Evolutionary conservation across 1,140 invertebrate genomes (phyloP).

Genomic region (Anadara kagoshimensis): DNA sequence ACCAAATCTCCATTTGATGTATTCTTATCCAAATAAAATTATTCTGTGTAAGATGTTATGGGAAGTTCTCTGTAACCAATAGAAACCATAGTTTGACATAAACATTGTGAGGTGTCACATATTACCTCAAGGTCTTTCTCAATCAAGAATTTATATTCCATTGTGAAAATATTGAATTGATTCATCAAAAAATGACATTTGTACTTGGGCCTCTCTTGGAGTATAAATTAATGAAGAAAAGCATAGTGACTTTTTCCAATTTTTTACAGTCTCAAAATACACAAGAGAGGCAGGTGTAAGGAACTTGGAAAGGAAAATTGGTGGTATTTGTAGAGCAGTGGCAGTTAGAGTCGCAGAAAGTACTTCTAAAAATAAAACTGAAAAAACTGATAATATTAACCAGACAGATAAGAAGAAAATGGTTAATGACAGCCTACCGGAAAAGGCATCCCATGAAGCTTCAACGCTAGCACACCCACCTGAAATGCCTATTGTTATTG

Average conservation of each 20-base stretch:
- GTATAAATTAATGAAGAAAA: no score
- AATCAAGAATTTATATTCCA: no score
- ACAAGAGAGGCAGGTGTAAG: conserved; percentile 79
- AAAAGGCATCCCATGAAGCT: conserved; percentile 49
- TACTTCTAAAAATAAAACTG: conserved; percentile 36
- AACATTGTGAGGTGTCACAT: no score
- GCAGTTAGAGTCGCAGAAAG: conserved; percentile 76
- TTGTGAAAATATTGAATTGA: no score
- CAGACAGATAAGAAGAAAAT: conserved; percentile 42
- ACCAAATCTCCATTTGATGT: no score
- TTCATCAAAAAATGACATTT: no score
- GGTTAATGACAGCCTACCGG: conserved; percentile 37
- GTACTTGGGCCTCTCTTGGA: no score
- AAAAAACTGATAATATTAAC: conserved; percentile 25
- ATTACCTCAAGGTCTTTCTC: no score
- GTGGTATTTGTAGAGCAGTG: conserved; percentile 76
- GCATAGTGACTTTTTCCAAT: not conserved
- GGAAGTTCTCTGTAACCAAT: no score
- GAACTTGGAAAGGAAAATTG: conserved; percentile 76
- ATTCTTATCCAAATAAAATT: no score
- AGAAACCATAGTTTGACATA: no score
- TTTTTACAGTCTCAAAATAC: conserved; percentile 74
- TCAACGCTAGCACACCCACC: conserved; percentile 63
- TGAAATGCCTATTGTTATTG: conserved; percentile 75
- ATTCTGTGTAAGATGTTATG: no score